Evolutionary conservation across 2,888 invertebrate genomes (phyloP), one percentile per base, ranked within the genome.

Genomic region (Melanophora roralis): DNA sequence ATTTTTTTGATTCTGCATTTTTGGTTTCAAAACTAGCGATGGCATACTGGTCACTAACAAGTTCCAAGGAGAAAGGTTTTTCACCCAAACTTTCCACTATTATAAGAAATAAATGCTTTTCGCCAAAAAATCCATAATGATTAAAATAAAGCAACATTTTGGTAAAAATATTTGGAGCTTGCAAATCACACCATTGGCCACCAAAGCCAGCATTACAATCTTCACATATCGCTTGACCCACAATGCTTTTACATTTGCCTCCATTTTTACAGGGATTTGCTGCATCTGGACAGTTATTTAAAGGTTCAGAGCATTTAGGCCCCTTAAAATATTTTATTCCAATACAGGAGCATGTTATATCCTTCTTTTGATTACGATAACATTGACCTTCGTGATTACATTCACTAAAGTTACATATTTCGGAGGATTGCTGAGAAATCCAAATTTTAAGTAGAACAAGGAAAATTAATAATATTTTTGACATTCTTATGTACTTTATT

Each of bases 351-450:
- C 85, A 85, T 0, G 36, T 60, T 0, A 80, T 76, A 0, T 45
- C 9, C 0, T 21, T 53, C 3, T 59, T 49, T 0, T 76, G 12
- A 0, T 81, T 14, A 7, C n/a, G 23, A 0, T 27, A 11, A 45
- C 85, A 85, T 6, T 62, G 64, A 1, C 84, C 83, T 57, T 84
- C 85, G 16, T 82, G 19, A 45, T 84, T 84, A 51, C 85, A 85
- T 8, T 76, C 38, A 0, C 72, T 67, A 43, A 73, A 73, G 51
- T 82, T 49, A 47, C 85, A 83, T 3, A 11, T 27, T 27, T 74
- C 21, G 4, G 11, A 5, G 9, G 67, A 45, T 55, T 36, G 23
- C 0, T 38, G 0, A 0, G 23, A 1, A 5, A 38, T 3, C 11
- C 1, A 0, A 1, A 55, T 38, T n/a, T 55, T 6, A 1, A 57